Base-by-base conservation (phyloP, 2,888 invertebrate species). In the Volucella zonaria region DNA sequence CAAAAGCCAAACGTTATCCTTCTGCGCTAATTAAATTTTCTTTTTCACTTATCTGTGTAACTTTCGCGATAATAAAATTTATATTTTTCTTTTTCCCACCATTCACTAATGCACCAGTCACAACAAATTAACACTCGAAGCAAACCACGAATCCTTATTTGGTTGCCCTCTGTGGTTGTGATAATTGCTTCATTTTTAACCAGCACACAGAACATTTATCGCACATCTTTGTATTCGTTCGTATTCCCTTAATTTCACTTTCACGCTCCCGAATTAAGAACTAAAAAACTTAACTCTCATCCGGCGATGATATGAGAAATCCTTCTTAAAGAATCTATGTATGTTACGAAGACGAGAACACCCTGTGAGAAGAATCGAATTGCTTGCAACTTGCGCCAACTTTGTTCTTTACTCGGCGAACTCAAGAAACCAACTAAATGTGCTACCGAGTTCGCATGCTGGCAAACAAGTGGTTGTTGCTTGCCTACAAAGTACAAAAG, bases 401-500 rank as follows among this genome's bases (percentile, higher is more conserved):
- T 49, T 15, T 73, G 85, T 62, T 73, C 71, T 62, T 77, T 42
- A 76, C 81, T 77, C 81, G 76, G 11, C 62, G 81, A 85, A 76
- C 68, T 73, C 67, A 73, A 85, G 81, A 85, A 80, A 81, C 81
- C 73, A 64, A 85, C 85, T 85, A 64, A 85, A 80, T 51, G 52
- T 18, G 49, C 62, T 61, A 18, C n/a, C 15, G 40, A 71, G 47
- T 59, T 62, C 38, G 42, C 54, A 67, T 10, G 31, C 59, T 45
- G 62, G 15, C 75, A 51, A 85, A 85, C 83, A 85, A 85, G 83
- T 85, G 83, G 83, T 77, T 83, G 70, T 49, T 85, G 83, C 80
- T 77, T 83, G 70, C 56, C 74, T 66, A 14, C 42, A 73, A 54
- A 66, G 73, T 66, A 14, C 42, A 73, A 54, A 66, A 79, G 71